Base-by-base conservation (phyloP, 2,888 invertebrate species). In the Epicampocera succincta region DNA sequence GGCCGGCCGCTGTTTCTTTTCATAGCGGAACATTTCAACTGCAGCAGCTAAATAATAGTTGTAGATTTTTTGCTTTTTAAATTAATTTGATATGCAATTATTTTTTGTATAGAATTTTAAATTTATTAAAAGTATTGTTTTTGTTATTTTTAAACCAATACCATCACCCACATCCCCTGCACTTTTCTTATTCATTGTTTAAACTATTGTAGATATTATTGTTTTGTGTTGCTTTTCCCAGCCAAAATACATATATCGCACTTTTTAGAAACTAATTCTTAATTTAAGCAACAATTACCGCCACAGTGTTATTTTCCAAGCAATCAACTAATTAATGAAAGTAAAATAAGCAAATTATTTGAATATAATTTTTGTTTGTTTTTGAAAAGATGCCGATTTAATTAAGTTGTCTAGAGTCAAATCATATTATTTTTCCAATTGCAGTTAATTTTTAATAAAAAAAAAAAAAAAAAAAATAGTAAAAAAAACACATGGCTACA, bases 301-400 rank as follows among this genome's bases (percentile, higher is more conserved):
- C 2, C 25, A 25, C 17, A 46, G 13, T 63, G 50, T 40, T 46
- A 11, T 65, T 58, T 60, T 42, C 17, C 60, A 58, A 25, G 48
- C 12, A 42, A 19, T 48, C 25, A 65, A 52, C 68, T 21, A 76
- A 44, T 15, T 12, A 54, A 60, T 33, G 33, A 8, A 33, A 33
- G 1, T 1, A 44, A 44, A 44, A 44, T 44, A n/a, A 44, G n/a
- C 15, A 15, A 13, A 3, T 44, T 44, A n/a, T 44, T n/a, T n/a
- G 3, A 44, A n/a, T 42, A 42, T 42, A n/a, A n/a, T n/a, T n/a
- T n/a, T n/a, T n/a, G n/a, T n/a, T n/a, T 42, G 3, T 25, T 25
- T 25, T 25, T 38, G 17, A 72, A 72, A 60, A 66, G 66, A 61
- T 68, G 65, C 48, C 40, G 42, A 74, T 71, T 79, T 68, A 25